Conservation (phyloP, 2,888 invertebrate genomes). For the Pseudococcus longispinus region DNA sequence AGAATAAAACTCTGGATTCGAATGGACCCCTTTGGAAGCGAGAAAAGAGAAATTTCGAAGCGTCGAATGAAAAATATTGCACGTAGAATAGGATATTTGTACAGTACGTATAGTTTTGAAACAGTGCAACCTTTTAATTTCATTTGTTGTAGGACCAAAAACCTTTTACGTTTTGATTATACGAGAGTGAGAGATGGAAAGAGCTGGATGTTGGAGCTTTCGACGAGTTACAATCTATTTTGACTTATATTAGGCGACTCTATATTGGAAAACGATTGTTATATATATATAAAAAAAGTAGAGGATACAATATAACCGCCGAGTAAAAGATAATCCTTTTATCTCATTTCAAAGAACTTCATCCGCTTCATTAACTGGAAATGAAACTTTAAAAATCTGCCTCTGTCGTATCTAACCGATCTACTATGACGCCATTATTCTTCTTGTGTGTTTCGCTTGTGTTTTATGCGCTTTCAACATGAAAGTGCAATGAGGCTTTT, state of each 20-base stretch:
- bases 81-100: background rate
- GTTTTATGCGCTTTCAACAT: conserved; percentile 1
- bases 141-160: background rate
- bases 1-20: background rate
- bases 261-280: conserved; percentile 34
- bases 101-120: background rate
- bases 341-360: conserved; percentile 42
- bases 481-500: conserved; percentile 19
- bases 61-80: background rate
- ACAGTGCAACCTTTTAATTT: conserved; percentile 1
- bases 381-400: conserved; percentile 46
- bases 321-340: conserved; percentile 44
- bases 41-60: background rate
- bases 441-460: background rate
- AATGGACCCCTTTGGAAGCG: background rate
- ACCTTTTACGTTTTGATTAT: background rate
- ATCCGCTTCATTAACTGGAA: conserved; percentile 43
- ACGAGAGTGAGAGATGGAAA: too few relatives aligned
- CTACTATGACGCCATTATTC: conserved; percentile 8
- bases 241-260: conserved; percentile 21
- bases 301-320: conserved; percentile 9
- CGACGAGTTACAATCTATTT: background rate
- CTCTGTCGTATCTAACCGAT: conserved; percentile 34
- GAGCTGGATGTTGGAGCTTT: background rate
- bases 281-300: background rate